Evolutionary conservation across 2,797 vertebrate genomes (phyloP).

Genomic region (Hippoglossus hippoglossus): DNA sequence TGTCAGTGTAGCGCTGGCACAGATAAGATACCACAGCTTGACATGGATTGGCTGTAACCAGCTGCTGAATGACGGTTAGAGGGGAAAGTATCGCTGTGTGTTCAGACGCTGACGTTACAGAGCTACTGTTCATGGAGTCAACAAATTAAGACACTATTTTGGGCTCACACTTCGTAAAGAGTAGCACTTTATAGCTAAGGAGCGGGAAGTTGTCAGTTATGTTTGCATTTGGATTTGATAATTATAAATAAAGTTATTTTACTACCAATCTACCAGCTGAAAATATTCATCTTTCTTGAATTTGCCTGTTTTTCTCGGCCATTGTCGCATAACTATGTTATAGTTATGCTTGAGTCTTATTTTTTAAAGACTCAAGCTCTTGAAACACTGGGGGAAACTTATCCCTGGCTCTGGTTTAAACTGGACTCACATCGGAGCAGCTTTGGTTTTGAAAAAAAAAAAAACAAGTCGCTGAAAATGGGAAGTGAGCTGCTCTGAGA

Average conservation of each 20-base stretch:
- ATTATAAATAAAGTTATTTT: constrained; percentile 54
- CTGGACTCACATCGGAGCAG: constrained; percentile 45
- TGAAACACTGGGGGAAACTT: constrained; percentile 28
- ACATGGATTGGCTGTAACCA: constrained; percentile 52
- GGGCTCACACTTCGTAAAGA: not conserved
- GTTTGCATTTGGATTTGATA: not conserved
- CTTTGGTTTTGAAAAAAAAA: constrained; percentile 63
- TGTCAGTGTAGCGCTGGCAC: constrained; percentile 46
- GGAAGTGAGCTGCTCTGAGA: constrained; percentile 58
- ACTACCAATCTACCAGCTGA: constrained; percentile 1
- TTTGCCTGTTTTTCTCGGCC: constrained; percentile 23
- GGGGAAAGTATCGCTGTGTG: constrained; percentile 14
- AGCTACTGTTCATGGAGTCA: too few species aligned
- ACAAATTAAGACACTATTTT: not conserved
- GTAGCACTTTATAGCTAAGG: not conserved
- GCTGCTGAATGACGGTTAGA: constrained; percentile 59
- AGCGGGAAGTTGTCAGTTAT: not conserved
- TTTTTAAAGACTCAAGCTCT: constrained; percentile 19
- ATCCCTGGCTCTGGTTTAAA: constrained; percentile 43
- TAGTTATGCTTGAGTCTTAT: too few species aligned
- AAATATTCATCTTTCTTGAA: constrained; percentile 38
- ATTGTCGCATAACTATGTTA: constrained; percentile 17
- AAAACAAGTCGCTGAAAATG: constrained; percentile 63
- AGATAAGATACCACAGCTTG: constrained; percentile 59
- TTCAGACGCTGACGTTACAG: constrained; percentile 18